Evolutionary conservation across 2,888 invertebrate species (phyloP).

Genomic region (Phyto melanocephala): DNA sequence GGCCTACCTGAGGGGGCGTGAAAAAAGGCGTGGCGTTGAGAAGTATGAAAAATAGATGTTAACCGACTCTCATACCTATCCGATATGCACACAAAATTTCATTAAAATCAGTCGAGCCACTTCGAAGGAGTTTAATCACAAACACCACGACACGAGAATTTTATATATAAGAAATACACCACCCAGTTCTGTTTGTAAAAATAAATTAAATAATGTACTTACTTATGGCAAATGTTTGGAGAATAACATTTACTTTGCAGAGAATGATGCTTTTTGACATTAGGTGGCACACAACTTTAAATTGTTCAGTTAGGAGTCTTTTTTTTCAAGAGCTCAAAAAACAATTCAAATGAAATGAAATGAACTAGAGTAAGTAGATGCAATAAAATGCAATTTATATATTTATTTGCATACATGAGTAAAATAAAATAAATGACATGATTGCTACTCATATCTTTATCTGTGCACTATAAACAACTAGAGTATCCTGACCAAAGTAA

Average conservation of each 20-base stretch:
- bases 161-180: too few species aligned
- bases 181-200: neutral
- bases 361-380: neutral
- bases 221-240: neutral
- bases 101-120: too few species aligned
- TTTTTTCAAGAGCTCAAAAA: neutral
- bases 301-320: neutral
- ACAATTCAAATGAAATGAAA: conserved; percentile 2
- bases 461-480: neutral
- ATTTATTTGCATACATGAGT: neutral
- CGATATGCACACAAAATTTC: too few species aligned
- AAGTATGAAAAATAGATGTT: too few species aligned
- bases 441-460: neutral
- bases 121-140: too few species aligned
- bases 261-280: conserved; percentile 5
- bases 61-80: too few species aligned
- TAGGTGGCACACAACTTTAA: neutral
- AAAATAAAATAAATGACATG: neutral
- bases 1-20: too few species aligned
- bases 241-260: neutral
- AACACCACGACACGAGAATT: too few species aligned
- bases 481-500: neutral
- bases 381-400: neutral
- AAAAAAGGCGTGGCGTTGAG: too few species aligned
- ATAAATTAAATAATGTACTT: neutral